phyloP scores from a whole-genome alignment of 2,888 invertebrate species.

The Eupeodes luniger region DNA sequence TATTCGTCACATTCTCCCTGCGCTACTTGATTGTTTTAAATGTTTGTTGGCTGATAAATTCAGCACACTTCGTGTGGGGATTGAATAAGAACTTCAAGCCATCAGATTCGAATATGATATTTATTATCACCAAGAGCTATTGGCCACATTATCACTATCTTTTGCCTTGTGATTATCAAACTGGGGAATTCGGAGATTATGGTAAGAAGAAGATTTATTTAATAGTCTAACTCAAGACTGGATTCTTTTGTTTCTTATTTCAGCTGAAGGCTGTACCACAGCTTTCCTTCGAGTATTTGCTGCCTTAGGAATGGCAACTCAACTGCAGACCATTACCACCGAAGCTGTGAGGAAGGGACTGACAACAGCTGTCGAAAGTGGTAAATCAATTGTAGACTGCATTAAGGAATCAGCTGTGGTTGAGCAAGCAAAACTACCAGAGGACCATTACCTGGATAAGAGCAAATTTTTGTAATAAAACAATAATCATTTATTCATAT shows the following conservation, averaged over 20 bases:
- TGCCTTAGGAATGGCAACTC: conserved; percentile 87
- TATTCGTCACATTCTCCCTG: conserved; percentile 89
- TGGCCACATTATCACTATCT: conserved; percentile 94
- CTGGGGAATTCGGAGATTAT: conserved; percentile 92
- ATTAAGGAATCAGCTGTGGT: conserved; percentile 85
- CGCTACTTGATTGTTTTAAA: conserved; percentile 88
- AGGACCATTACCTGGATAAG: conserved; percentile 85
- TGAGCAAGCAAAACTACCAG: conserved; percentile 83
- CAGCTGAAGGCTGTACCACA: conserved; percentile 87
- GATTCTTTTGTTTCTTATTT: conserved; percentile 43
- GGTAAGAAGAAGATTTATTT: conserved; percentile 81
- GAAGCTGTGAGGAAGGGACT: conserved; percentile 87
- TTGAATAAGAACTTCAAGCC: conserved; percentile 89
- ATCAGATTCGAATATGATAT: conserved; percentile 89
- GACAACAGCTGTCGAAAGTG: conserved; percentile 86
- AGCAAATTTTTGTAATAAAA: conserved; percentile 81
- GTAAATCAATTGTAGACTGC: conserved; percentile 86
- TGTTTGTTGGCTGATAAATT: conserved; percentile 89
- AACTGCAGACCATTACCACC: conserved; percentile 88
- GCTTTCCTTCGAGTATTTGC: conserved; percentile 89
- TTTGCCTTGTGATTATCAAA: conserved; percentile 91
- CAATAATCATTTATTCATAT: too few species aligned
- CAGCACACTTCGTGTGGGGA: conserved; percentile 90
- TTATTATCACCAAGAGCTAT: conserved; percentile 89
- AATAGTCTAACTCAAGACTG: neutral